Conservation (phyloP, 2,888 invertebrate genomes). For the Nemotelus pantherinus region DNA sequence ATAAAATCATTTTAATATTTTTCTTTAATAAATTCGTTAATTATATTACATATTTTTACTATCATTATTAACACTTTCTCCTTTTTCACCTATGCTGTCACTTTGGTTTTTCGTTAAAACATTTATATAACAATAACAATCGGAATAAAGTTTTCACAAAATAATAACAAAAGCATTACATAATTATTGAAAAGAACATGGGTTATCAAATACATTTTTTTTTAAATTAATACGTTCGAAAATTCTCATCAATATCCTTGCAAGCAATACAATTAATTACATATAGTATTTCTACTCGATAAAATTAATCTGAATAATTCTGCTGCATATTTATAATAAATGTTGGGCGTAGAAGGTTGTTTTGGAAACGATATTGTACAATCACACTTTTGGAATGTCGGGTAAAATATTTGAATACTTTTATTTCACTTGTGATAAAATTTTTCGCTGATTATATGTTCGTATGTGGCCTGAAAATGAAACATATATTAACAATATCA, state of each 20-base stretch:
- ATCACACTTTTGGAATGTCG: background rate
- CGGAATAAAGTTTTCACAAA: background rate
- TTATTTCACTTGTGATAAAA: constrained; percentile 30
- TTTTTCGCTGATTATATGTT: constrained; percentile 40
- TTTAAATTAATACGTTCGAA: background rate
- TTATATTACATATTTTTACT: too few relatives aligned
- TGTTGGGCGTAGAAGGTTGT: background rate
- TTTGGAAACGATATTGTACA: background rate
- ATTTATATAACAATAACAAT: constrained; percentile 2
- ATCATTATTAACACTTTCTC: too few relatives aligned
- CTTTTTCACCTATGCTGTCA: background rate
- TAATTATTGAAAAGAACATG: background rate
- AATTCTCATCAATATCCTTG: background rate
- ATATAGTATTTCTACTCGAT: background rate
- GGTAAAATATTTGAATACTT: background rate
- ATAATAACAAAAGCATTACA: too few relatives aligned
- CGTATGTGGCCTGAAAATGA: constrained; percentile 35
- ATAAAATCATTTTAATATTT: too few relatives aligned
- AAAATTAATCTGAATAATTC: background rate
- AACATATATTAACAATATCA: too few relatives aligned
- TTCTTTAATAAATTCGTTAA: too few relatives aligned
- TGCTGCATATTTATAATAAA: background rate
- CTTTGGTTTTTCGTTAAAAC: constrained; percentile 29
- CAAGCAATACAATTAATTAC: background rate
- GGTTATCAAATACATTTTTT: background rate